These are phyloP conservation scores for Tineola bisselliella DNA, from an alignment of 2,888 invertebrate genomes.

Conservation along the genomic window DNA sequence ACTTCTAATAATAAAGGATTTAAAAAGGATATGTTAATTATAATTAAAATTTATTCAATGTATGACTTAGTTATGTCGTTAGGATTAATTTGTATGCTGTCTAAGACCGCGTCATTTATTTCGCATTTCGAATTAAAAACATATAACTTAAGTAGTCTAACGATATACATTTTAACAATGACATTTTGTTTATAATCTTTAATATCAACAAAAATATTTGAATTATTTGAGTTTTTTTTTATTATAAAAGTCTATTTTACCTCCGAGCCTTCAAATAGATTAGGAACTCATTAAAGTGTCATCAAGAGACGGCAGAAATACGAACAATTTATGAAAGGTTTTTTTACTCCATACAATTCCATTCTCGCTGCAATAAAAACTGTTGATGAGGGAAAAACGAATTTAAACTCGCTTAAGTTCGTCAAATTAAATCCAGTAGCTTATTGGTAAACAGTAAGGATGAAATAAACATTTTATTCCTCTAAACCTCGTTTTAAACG, in stretches of 20 bases:
- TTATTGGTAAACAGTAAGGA: background rate
- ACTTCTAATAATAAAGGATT: background rate
- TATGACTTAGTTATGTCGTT: background rate
- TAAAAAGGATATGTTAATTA: background rate
- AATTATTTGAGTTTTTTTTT: background rate
- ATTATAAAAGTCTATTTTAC: background rate
- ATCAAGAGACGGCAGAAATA: slow-evolving; percentile 1
- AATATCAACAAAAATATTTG: too few species aligned
- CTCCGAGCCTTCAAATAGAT: background rate
- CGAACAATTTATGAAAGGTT: background rate
- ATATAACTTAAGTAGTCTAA: background rate
- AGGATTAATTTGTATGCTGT: background rate
- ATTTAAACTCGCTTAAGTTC: background rate
- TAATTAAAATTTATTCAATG: background rate
- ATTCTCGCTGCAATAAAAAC: background rate
- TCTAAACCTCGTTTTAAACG: background rate
- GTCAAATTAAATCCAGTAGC: background rate
- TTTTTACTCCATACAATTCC: background rate
- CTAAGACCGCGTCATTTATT: background rate
- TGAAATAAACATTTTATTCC: background rate
- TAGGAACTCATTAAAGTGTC: slow-evolving; percentile 12
- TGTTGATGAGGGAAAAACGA: background rate
- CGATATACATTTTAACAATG: too few species aligned
- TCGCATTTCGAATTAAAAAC: background rate
- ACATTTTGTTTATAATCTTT: too few species aligned